Conservation (phyloP, 2,113 vertebrate species). For the Eulemur macaco region DNA sequence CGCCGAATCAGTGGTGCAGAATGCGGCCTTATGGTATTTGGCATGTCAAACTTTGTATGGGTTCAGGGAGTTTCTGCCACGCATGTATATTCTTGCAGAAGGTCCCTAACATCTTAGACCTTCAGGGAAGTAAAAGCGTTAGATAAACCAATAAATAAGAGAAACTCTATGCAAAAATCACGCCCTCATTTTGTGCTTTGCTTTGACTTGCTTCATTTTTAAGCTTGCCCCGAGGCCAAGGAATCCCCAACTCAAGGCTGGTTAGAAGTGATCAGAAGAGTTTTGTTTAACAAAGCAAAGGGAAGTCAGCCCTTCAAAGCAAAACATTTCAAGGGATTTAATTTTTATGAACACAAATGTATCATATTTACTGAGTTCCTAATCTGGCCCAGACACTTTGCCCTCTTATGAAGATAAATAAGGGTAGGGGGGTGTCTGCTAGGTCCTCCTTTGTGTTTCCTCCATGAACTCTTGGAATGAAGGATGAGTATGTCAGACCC, state of each 20-base stretch:
- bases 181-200: not conserved
- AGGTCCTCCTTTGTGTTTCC: not conserved
- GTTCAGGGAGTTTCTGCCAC: not conserved
- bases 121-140: not conserved
- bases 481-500: not conserved
- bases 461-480: not conserved
- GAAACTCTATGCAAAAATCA: not conserved
- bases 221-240: not conserved
- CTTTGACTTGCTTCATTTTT: conserved; percentile 37
- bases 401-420: not conserved
- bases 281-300: not conserved
- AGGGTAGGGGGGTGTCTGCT: not conserved
- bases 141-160: conserved; percentile 18
- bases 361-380: not conserved
- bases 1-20: fast-evolving
- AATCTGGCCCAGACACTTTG: not conserved
- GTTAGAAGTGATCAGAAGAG: not conserved
- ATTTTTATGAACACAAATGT: not conserved
- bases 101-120: not conserved
- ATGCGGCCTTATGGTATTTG: fast-evolving
- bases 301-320: not conserved
- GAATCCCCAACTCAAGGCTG: not conserved
- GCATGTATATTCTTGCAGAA: not conserved
- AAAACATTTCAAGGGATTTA: not conserved
- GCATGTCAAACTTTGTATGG: not conserved